Base-by-base conservation (phyloP, 2,797 vertebrate species). In the Notolepis coatsorum region DNA sequence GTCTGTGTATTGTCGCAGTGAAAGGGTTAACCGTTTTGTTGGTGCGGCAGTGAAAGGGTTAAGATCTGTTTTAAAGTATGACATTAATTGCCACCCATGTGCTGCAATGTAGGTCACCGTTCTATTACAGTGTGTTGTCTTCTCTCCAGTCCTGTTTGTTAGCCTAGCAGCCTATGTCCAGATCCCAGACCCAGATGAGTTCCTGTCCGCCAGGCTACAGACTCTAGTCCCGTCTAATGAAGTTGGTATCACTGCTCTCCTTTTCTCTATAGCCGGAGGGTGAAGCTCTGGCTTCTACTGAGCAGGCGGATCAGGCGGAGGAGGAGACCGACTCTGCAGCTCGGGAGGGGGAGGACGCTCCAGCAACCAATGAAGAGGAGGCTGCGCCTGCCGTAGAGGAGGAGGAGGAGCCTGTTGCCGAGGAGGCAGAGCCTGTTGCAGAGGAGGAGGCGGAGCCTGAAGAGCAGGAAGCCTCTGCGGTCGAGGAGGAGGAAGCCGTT, bases 231-330 rank as follows among this genome's bases (percentile, higher is more conserved):
- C 13, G 10, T 13, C 24, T 24, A 52, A 28, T 0, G 5, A 37
- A 8, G 60, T 63, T 30, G n/a, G n/a, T n/a, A n/a, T n/a, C 48
- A 21, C 56, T 57, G 3, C 1, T 54, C 66, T 73, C 0, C 12
- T 68, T 28, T 3, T 67, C 15, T 9, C 53, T 67, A 2, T 65
- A 91, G 89, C 31, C 58, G 18, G 64, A 30, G 47, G 68, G 7
- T 18, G 66, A 63, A n/a, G 9, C 35, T 37, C 24, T 48, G 15
- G 48, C 61, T 48, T 48, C 60, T 6, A 35, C 52, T 24, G 69
- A 82, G 35, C 27, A 35, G 15, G 25, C 30, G n/a, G 41, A 58
- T 17, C 35, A 58, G n/a, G 37, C 45, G 24, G 57, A 41, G 9
- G 52, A 61, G 13, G 18, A 37, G 24, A n/a, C 35, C 0, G 5